Percentiles rank a stretch among this genome's conserved stretches.
Conservation (phyloP, 2,797 vertebrate genomes). For the Danio kyathit region DNA sequence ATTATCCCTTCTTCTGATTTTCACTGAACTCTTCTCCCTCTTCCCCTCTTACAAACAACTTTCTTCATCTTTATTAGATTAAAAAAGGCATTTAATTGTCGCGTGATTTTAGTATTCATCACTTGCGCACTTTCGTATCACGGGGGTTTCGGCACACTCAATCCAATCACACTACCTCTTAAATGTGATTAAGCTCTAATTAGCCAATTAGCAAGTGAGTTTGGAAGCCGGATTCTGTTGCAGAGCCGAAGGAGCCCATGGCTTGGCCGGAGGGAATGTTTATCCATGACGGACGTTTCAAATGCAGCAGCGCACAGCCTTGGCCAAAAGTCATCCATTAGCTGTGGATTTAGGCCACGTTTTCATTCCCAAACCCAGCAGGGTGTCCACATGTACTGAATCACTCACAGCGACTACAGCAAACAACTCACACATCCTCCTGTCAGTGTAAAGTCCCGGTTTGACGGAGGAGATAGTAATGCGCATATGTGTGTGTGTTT, state of each 20-base stretch:
- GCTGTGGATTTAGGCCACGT: constrained; percentile 28
- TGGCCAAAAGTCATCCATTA: constrained; percentile 49
- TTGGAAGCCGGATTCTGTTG: constrained; percentile 58
- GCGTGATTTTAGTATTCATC: constrained; percentile 48
- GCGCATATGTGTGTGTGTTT: constrained; percentile 29
- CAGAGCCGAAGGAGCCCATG: constrained; percentile 43
- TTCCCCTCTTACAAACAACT: constrained; percentile 10
- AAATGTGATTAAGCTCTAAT: constrained; percentile 63
- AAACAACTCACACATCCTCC: constrained; percentile 28
- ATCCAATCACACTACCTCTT: constrained; percentile 58
- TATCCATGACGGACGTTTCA: constrained; percentile 48
- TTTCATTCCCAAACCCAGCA: constrained; percentile 44
- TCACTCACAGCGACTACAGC: constrained; percentile 5
- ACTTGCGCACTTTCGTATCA: constrained; percentile 35
- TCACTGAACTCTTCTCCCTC: not conserved
- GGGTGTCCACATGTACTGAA: constrained; percentile 36
- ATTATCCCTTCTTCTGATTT: not conserved
- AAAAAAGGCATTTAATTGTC: constrained; percentile 50
- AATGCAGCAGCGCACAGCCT: constrained; percentile 38
- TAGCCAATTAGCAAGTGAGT: constrained; percentile 59
- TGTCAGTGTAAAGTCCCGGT: not conserved
- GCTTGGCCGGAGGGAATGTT: constrained; percentile 53
- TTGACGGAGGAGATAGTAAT: constrained; percentile 31
- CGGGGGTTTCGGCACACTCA: constrained; percentile 38
- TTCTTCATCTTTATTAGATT: constrained; percentile 52